phyloP scores from a whole-genome alignment of 2,888 invertebrate species.

The Chelonus formosanus region DNA sequence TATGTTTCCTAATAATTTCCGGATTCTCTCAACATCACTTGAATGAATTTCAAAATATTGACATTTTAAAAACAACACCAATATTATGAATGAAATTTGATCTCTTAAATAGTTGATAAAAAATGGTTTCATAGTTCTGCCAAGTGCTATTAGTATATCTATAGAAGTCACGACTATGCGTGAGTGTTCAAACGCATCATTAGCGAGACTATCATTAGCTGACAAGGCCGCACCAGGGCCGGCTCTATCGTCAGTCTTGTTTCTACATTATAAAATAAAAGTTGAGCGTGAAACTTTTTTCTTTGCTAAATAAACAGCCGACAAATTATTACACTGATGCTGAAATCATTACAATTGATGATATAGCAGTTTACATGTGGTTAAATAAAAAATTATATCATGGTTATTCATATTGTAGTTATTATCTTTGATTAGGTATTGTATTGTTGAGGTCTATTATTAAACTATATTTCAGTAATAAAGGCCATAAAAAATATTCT shows the following conservation, averaged over 20 bases:
- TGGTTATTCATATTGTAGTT: too few species aligned
- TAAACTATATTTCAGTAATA: too few species aligned
- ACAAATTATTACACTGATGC: too few species aligned
- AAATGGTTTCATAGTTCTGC: constrained; percentile 7
- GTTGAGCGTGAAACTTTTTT: constrained; percentile 8
- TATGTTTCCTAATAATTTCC: too few species aligned
- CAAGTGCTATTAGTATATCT: constrained; percentile 29
- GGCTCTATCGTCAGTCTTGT: constrained; percentile 33
- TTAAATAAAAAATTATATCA: too few species aligned
- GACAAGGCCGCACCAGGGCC: constrained; percentile 61
- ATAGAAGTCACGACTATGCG: constrained; percentile 39
- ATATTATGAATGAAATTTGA: constrained; percentile 12
- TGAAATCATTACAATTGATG: too few species aligned
- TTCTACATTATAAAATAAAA: constrained; percentile 17
- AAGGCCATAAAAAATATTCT: too few species aligned
- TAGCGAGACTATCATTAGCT: constrained; percentile 65
- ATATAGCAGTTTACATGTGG: background rate
- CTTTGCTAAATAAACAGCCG: background rate
- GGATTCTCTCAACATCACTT: too few species aligned
- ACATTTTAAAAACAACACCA: background rate
- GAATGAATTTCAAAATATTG: too few species aligned
- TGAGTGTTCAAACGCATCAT: constrained; percentile 59
- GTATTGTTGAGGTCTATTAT: too few species aligned
- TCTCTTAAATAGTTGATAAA: constrained; percentile 6
- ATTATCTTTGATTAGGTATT: background rate